Evolutionary conservation across 2,888 invertebrate genomes (phyloP).

Genomic region (Cosmia pyralina): DNA sequence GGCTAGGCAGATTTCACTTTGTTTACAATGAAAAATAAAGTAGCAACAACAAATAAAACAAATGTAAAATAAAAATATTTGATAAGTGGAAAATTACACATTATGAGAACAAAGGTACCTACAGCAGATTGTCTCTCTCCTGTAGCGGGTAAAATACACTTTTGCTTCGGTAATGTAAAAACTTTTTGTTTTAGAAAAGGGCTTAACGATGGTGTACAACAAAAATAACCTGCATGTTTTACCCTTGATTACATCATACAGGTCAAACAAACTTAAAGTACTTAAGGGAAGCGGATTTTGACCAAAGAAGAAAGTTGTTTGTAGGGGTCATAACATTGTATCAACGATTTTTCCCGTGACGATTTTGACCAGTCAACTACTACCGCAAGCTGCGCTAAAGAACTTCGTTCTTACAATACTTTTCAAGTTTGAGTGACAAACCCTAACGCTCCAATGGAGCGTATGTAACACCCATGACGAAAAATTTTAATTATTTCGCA

Average conservation of each 20-base stretch:
- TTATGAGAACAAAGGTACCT: neutral
- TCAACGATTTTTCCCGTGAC: too few relatives aligned
- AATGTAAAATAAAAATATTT: neutral
- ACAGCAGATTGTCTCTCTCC: neutral
- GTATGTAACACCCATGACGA: too few relatives aligned
- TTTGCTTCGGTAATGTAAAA: conserved; percentile 6
- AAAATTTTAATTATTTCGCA: too few relatives aligned
- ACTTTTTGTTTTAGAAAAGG: conserved; percentile 17
- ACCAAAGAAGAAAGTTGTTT: too few relatives aligned
- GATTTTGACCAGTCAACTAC: too few relatives aligned
- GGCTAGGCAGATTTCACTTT: neutral
- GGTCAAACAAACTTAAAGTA: neutral
- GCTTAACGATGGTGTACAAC: conserved; percentile 1
- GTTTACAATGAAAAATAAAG: neutral
- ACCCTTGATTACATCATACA: neutral
- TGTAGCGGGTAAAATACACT: neutral
- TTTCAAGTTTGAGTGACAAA: too few relatives aligned
- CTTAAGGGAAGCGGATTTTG: neutral
- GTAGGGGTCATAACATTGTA: too few relatives aligned
- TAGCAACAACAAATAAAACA: neutral
- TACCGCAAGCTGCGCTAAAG: too few relatives aligned
- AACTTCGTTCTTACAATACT: too few relatives aligned
- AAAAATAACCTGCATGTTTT: neutral
- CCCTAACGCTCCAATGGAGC: too few relatives aligned
- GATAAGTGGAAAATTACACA: neutral